A percentile compares a stretch with the other conserved stretches of the same genome.
These are phyloP conservation scores for Dryobates pubescens DNA, from an alignment of 2,797 vertebrate species.

Conservation along the genomic window DNA sequence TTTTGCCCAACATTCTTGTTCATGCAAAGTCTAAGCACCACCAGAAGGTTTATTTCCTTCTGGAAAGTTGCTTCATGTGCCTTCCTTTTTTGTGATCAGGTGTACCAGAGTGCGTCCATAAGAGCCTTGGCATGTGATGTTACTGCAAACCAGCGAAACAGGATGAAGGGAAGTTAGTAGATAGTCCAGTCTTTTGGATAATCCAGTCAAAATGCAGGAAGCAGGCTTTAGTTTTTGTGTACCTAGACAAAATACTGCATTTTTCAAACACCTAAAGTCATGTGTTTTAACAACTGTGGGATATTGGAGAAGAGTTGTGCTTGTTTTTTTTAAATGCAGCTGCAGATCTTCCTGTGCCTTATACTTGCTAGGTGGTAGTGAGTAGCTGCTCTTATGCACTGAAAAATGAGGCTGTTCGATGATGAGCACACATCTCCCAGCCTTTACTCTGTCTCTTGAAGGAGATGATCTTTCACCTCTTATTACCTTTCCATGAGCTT, in stretches of 20 bases:
- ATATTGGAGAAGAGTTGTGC: not conserved
- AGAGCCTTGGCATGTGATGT: not conserved
- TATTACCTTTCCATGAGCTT: accelerated
- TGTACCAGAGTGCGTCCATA: not conserved
- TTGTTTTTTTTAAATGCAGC: not conserved
- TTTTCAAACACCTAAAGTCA: not conserved
- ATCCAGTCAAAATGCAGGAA: not conserved
- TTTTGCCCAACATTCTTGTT: not conserved
- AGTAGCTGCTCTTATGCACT: not conserved
- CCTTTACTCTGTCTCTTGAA: not conserved
- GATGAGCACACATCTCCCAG: not conserved
- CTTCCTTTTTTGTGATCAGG: not conserved
- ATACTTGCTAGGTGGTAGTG: not conserved
- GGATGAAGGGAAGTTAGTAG: not conserved
- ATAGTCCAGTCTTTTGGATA: not conserved
- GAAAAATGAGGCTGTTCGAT: not conserved
- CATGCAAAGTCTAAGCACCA: not conserved
- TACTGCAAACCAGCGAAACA: not conserved
- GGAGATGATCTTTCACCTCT: not conserved
- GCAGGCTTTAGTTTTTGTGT: not conserved
- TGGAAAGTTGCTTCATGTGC: not conserved
- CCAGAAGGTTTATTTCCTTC: not conserved
- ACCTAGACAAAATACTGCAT: not conserved
- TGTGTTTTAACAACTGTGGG: not conserved
- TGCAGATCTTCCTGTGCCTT: not conserved